Percentiles rank a stretch among this genome's conserved stretches.
phyloP scores from a whole-genome alignment of 2,113 vertebrate genomes.

The Notothenia rossii region DNA sequence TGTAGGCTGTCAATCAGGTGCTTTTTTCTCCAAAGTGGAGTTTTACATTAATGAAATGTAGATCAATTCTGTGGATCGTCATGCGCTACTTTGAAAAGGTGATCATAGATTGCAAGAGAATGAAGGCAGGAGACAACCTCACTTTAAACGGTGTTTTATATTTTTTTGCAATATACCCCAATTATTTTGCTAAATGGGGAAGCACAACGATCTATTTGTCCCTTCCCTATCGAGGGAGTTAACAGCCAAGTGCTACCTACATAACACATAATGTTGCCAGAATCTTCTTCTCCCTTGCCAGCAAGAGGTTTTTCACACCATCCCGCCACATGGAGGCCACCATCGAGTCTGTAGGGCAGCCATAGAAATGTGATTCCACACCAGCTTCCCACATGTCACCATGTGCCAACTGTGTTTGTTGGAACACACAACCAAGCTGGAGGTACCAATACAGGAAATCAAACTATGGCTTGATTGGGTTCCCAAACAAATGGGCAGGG shows the following conservation, averaged over 20 bases:
- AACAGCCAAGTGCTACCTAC: background rate
- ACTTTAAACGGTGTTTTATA: background rate
- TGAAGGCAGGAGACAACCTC: background rate
- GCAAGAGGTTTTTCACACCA: background rate
- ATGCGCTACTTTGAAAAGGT: background rate
- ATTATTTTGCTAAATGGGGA: background rate
- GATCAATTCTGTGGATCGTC: background rate
- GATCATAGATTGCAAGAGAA: background rate
- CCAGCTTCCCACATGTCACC: background rate
- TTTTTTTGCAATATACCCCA: background rate
- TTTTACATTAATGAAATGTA: constrained; percentile 13
- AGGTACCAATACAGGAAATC: background rate
- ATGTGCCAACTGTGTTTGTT: background rate
- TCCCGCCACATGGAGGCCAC: background rate
- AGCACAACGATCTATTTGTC: background rate
- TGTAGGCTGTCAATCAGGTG: background rate
- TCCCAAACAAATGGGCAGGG: too few relatives aligned
- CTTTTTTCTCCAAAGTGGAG: constrained; percentile 1
- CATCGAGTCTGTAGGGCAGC: background rate
- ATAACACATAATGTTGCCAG: background rate
- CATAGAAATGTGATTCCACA: background rate
- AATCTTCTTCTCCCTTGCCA: background rate
- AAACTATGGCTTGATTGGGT: background rate
- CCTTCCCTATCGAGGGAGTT: background rate
- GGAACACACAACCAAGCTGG: background rate